phyloP scores from a whole-genome alignment of 2,888 invertebrate genomes.

The Opisthograptis luteolata region DNA sequence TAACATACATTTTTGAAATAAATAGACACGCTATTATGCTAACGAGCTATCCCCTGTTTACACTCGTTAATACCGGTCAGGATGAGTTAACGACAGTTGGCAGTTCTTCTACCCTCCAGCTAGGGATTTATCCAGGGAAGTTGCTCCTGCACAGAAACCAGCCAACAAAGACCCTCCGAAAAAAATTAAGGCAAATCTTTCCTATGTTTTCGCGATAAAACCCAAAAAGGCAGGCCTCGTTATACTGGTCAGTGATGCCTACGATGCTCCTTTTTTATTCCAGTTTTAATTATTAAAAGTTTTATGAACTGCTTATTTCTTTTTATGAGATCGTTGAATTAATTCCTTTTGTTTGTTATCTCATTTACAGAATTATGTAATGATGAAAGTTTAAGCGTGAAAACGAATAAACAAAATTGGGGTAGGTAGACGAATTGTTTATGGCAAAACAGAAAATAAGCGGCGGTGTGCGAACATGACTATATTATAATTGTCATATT shows the following conservation, averaged over 20 bases:
- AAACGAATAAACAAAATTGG: conserved; percentile 32
- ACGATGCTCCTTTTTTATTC: conserved; percentile 73
- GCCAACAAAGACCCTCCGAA: conserved; percentile 46
- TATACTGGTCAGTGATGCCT: conserved; percentile 52
- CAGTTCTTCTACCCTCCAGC: conserved; percentile 70
- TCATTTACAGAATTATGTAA: conserved; percentile 55
- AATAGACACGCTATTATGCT: conserved; percentile 63
- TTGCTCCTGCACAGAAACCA: conserved; percentile 52
- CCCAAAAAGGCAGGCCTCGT: conserved; percentile 38
- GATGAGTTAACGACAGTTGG: conserved; percentile 80
- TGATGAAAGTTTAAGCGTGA: conserved; percentile 48
- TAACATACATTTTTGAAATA: too few relatives aligned
- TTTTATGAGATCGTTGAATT: conserved; percentile 82
- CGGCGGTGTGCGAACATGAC: too few relatives aligned
- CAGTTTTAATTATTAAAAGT: conserved; percentile 83
- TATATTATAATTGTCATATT: too few relatives aligned
- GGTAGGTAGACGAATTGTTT: conserved; percentile 3
- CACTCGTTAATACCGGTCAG: conserved; percentile 69
- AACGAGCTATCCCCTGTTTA: conserved; percentile 72
- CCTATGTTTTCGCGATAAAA: neutral
- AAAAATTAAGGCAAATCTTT: conserved; percentile 31
- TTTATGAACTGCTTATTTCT: conserved; percentile 83
- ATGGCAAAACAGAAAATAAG: neutral
- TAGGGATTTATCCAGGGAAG: conserved; percentile 63
- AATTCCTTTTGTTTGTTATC: conserved; percentile 80